phyloP scores from a whole-genome alignment of 2,888 invertebrate genomes.

The Caenorhabditis doughertyi region DNA sequence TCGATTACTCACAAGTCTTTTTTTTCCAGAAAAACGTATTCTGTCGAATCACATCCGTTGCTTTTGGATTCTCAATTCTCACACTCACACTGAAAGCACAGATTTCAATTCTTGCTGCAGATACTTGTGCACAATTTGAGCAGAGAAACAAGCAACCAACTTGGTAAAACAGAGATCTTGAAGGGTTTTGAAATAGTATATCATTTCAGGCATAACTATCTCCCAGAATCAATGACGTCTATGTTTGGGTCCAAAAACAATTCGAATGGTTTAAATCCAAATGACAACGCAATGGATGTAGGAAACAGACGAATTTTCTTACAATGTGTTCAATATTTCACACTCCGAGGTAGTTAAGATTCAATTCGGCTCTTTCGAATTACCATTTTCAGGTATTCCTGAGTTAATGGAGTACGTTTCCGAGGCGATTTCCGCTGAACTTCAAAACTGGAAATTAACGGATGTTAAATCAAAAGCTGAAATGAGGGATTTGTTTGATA shows the following conservation, averaged over 20 bases:
- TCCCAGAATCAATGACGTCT: slow-evolving; percentile 45
- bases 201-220: slow-evolving; percentile 46
- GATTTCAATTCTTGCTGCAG: slow-evolving; percentile 75
- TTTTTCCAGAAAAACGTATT: slow-evolving; percentile 60
- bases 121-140: slow-evolving; percentile 71
- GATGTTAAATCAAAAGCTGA: slow-evolving; percentile 47
- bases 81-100: slow-evolving; percentile 76
- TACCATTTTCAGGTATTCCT: slow-evolving; percentile 70
- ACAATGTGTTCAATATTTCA: slow-evolving; percentile 76
- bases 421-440: slow-evolving; percentile 54
- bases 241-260: background rate
- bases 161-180: slow-evolving; percentile 3
- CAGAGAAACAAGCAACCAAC: slow-evolving; percentile 29
- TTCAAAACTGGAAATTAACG: slow-evolving; percentile 53
- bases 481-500: slow-evolving; percentile 62
- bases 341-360: slow-evolving; percentile 68
- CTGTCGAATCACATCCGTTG: slow-evolving; percentile 67
- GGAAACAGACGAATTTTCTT: slow-evolving; percentile 72
- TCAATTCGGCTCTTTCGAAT: background rate
- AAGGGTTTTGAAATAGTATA: background rate
- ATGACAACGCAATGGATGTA: slow-evolving; percentile 57
- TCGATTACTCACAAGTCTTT: background rate
- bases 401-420: slow-evolving; percentile 64
- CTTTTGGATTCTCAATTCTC: slow-evolving; percentile 72
- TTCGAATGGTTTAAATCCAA: background rate